Base-by-base conservation (phyloP, 2,113 vertebrate genomes). In the Bufo bufo region DNA sequence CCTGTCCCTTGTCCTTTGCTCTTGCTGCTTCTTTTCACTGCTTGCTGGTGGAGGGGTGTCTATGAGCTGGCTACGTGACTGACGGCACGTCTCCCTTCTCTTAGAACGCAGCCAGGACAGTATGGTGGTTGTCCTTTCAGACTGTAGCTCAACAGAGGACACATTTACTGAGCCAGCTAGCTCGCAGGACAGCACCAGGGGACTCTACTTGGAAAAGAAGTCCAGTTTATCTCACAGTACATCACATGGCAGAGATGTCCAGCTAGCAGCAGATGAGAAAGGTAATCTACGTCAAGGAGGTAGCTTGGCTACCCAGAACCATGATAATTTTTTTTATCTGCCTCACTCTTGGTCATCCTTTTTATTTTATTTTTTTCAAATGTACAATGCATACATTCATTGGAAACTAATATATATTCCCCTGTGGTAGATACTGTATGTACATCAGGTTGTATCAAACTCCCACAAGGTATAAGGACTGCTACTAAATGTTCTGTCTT, bases 51-150 rank as follows among this genome's bases (percentile, higher is more conserved):
- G 19, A 74, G 78, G 80, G 77, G 0, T 84, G 23, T 23, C 43
- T 16, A 19, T 5, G 1, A 16, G 20, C 17, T 43, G 89, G 11
- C 87, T 8, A 79, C 90, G 90, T 91, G 77, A 77, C 89, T 69
- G 84, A 89, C 77, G 91, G n/a, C 92, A 78, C 87, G 84, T 85
- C 66, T 81, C 81, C 43, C 65, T 90, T 91, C 91, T 90, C 89
- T 75, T 94, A 99, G 98, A 99, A 86, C 96, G 97, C 91, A 99
- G 98, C 93, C 98, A 98, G 94, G 98, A 99, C 92, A 99, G 98
- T 87, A 96, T 96, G 23, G 96, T 96, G 3, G 96, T 97, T 20
- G 93, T 97, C 52, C 96, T 99, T 43, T 99, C 98, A 1, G 98
- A 99, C 92, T 99, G 98, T 92, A 99, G 96, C 93, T 99, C 98